phyloP scores from a whole-genome alignment of 2,797 vertebrate species.

The Squalus acanthias region DNA sequence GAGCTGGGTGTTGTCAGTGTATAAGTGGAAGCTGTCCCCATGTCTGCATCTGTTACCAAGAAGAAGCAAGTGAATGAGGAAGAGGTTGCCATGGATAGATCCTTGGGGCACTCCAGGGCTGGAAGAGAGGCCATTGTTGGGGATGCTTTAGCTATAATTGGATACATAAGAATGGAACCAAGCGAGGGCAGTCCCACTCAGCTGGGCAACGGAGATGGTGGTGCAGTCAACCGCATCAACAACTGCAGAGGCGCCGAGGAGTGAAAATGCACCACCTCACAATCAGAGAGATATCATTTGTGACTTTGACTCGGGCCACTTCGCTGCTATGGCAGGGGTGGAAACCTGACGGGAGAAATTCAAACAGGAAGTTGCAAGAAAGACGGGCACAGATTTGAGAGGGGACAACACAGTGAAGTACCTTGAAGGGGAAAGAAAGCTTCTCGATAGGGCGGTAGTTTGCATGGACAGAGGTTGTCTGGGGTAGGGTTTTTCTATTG shows the following conservation, averaged over 20 bases:
- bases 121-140: not conserved
- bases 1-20: too few species aligned
- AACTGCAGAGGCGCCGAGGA: not conserved
- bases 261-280: not conserved
- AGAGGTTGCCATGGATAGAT: not conserved
- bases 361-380: too few species aligned
- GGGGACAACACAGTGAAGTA: not conserved
- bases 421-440: not conserved
- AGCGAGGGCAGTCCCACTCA: not conserved
- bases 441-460: not conserved
- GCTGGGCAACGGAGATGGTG: not conserved
- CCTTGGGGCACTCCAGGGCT: not conserved
- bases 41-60: not conserved
- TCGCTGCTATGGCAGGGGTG: too few species aligned
- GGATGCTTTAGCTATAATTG: not conserved
- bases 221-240: not conserved
- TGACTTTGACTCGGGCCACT: too few species aligned
- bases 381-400: not conserved
- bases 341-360: too few species aligned
- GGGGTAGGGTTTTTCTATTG: not conserved
- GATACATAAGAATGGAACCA: not conserved
- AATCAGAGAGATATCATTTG: not conserved
- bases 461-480: not conserved
- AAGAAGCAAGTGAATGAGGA: not conserved
- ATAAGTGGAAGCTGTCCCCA: not conserved